phyloP scores from a whole-genome alignment of 2,113 vertebrate species.

The Onychorhynchus coronatus region DNA sequence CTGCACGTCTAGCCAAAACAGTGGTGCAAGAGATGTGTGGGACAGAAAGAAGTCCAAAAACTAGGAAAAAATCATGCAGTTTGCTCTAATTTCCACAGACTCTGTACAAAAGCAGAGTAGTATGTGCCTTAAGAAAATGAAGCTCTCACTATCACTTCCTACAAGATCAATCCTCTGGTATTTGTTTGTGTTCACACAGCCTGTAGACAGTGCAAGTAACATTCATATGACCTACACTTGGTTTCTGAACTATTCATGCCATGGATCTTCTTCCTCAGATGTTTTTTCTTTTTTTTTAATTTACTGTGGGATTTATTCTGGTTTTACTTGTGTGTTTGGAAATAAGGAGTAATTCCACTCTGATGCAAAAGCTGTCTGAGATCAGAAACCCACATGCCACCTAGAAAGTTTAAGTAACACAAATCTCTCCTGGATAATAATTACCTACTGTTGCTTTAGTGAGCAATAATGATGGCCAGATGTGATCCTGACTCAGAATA shows the following conservation, averaged over 20 bases:
- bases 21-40: not conserved
- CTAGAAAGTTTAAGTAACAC: not conserved
- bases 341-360: not conserved
- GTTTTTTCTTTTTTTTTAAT: not conserved
- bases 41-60: not conserved
- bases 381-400: constrained; percentile 33
- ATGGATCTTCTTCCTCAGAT: not conserved
- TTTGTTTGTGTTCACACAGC: not conserved
- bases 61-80: not conserved
- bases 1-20: not conserved
- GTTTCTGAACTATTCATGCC: not conserved
- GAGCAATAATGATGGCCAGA: constrained; percentile 25
- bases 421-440: not conserved
- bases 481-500: constrained; percentile 37
- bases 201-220: not conserved
- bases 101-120: not conserved
- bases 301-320: not conserved
- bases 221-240: not conserved
- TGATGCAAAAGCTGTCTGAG: constrained; percentile 28
- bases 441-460: constrained; percentile 35
- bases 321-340: constrained; percentile 6
- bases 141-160: not conserved
- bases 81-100: not conserved
- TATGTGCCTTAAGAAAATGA: not conserved
- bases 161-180: not conserved